Evolutionary conservation across 2,797 vertebrate genomes (phyloP).

Genomic region (Phrynocephalus forsythii): DNA sequence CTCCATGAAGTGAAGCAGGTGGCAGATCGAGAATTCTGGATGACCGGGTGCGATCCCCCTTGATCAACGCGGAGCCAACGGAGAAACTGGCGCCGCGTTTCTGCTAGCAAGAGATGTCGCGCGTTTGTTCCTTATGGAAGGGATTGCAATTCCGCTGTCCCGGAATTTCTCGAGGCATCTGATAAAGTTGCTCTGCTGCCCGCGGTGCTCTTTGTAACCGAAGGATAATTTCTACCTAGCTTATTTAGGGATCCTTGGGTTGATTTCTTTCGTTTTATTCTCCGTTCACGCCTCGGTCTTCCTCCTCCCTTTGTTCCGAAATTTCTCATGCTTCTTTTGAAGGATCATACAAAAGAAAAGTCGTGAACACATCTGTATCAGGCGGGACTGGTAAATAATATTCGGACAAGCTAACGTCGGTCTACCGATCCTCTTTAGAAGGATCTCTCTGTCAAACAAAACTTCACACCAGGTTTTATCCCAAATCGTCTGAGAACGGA

Average conservation of each 20-base stretch:
- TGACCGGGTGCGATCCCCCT: no score
- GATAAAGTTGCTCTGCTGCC: not conserved
- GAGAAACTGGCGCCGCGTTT: no score
- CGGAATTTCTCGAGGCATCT: not conserved
- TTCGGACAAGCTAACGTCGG: not conserved
- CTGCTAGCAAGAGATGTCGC: no score
- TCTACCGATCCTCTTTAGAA: not conserved
- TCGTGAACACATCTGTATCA: not conserved
- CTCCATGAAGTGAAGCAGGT: not conserved
- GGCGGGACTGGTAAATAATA: not conserved
- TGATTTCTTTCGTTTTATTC: no score
- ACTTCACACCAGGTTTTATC: not conserved
- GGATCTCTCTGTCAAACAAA: not conserved
- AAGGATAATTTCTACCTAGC: not conserved
- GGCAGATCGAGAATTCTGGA: not conserved
- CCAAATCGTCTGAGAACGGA: not conserved
- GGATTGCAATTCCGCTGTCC: no score
- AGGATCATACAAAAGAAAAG: slow-evolving; percentile 59
- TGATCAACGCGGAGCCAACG: no score
- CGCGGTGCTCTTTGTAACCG: no score
- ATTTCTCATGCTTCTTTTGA: no score
- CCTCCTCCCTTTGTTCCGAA: no score
- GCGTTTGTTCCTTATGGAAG: not conserved
- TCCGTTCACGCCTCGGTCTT: no score
- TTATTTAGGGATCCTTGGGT: not conserved